Percentiles rank a stretch among this genome's conserved stretches.
These are phyloP conservation scores for Ptychadena robeensis DNA, from an alignment of 2,797 vertebrate genomes.

Conservation along the genomic window DNA sequence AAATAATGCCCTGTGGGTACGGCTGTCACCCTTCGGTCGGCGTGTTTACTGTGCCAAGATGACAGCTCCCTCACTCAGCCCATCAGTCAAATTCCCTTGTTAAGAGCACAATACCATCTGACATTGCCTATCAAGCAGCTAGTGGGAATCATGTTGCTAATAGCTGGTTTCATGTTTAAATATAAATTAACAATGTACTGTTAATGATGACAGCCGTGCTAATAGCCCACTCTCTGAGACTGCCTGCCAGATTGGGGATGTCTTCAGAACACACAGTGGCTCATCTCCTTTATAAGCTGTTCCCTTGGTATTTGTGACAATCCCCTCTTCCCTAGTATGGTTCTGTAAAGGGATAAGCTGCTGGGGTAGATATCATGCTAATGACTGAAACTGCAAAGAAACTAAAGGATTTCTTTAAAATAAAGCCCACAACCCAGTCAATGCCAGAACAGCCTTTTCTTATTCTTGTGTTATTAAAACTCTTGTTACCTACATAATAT, in stretches of 20 bases:
- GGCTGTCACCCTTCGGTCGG: conserved; percentile 51
- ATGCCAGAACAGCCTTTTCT: not conserved
- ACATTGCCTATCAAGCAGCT: conserved; percentile 57
- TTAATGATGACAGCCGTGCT: conserved; percentile 61
- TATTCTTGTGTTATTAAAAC: not conserved
- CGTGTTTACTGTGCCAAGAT: conserved; percentile 39
- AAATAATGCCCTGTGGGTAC: conserved; percentile 56
- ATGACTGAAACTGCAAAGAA: conserved; percentile 18
- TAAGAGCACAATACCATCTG: conserved; percentile 58
- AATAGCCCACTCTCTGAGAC: conserved; percentile 56
- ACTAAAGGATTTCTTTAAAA: not conserved
- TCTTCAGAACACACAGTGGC: conserved; percentile 23
- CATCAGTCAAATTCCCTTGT: conserved; percentile 56
- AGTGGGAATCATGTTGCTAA: conserved; percentile 56
- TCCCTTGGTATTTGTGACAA: conserved; percentile 29
- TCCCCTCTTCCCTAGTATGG: conserved; percentile 35
- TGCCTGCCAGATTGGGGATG: conserved; percentile 56
- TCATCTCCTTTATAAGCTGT: conserved; percentile 43
- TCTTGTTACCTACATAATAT: not conserved
- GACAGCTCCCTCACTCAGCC: conserved; percentile 54
- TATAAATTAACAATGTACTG: conserved; percentile 61
- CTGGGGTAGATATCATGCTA: conserved; percentile 43
- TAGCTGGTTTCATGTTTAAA: conserved; percentile 60
- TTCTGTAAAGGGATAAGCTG: conserved; percentile 22
- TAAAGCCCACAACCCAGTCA: not conserved